phyloP scores from a whole-genome alignment of 2,888 invertebrate species.

The Hyalella azteca region DNA sequence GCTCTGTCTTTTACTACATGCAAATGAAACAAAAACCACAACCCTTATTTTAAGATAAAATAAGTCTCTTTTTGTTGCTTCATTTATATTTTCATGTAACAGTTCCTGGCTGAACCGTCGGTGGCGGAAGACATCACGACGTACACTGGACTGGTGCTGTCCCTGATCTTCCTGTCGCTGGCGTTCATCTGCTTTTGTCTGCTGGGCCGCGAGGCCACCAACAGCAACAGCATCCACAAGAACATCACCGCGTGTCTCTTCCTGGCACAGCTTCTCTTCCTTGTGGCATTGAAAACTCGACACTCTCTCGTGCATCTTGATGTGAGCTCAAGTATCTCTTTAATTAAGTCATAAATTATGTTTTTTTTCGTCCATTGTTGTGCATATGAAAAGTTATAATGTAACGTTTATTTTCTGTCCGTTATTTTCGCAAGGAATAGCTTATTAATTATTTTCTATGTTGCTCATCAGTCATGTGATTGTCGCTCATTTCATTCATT shows the following conservation, averaged over 20 bases:
- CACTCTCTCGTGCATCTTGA: constrained; percentile 81
- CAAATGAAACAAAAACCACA: no score
- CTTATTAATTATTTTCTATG: background rate
- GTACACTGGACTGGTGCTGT: constrained; percentile 85
- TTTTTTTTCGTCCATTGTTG: no score
- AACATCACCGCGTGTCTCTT: constrained; percentile 91
- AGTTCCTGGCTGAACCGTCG: constrained; percentile 78
- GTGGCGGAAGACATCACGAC: constrained; percentile 84
- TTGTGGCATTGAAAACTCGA: constrained; percentile 84
- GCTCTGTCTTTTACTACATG: no score
- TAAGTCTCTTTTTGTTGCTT: no score
- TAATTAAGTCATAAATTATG: no score
- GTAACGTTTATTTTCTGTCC: no score
- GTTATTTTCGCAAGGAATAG: no score
- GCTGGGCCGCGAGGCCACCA: constrained; percentile 74
- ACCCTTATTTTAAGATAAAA: no score
- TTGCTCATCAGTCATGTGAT: background rate
- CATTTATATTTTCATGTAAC: constrained; percentile 24
- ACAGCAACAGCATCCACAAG: constrained; percentile 92
- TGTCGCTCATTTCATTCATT: no score
- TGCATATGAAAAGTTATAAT: no score
- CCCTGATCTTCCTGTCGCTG: constrained; percentile 78
- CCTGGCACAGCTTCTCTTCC: constrained; percentile 81
- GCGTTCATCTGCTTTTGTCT: constrained; percentile 82
- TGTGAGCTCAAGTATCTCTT: no score